Evolutionary conservation across 2,113 vertebrate species (phyloP).

Genomic region (Alligator mississippiensis): DNA sequence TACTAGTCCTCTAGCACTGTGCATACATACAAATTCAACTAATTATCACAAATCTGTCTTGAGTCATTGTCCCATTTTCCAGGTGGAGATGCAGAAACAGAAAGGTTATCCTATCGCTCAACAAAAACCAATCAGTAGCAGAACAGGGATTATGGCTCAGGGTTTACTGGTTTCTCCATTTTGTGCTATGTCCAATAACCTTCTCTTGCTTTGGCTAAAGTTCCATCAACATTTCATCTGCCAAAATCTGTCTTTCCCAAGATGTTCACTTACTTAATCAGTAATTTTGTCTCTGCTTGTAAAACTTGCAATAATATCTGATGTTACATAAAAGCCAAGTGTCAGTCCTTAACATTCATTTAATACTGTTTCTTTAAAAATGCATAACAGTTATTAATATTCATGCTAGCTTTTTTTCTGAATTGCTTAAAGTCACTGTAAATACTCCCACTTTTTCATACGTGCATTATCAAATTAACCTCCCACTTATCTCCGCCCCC

Average conservation of each 20-base stretch:
- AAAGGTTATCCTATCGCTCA: background rate
- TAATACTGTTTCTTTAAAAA: background rate
- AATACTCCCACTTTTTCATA: background rate
- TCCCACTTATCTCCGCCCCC: background rate
- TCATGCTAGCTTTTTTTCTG: background rate
- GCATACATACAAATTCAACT: background rate
- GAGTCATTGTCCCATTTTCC: background rate
- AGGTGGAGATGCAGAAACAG: background rate
- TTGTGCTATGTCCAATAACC: background rate
- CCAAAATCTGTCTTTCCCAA: background rate
- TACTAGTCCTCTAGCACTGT: background rate
- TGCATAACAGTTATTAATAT: background rate
- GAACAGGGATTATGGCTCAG: background rate
- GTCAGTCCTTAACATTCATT: background rate
- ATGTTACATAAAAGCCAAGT: background rate
- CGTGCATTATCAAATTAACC: background rate
- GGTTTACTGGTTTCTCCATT: background rate
- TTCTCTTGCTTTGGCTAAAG: background rate
- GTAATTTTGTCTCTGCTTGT: slow-evolving; percentile 5
- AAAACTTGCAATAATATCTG: background rate
- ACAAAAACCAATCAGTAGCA: background rate
- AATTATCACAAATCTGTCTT: background rate
- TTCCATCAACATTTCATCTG: too few relatives aligned
- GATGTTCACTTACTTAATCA: background rate
- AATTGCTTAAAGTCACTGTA: background rate